Percentiles rank a stretch among this genome's conserved stretches.
These are phyloP conservation scores for Prinia subflava DNA, from an alignment of 2,113 vertebrate genomes.

Conservation along the genomic window DNA sequence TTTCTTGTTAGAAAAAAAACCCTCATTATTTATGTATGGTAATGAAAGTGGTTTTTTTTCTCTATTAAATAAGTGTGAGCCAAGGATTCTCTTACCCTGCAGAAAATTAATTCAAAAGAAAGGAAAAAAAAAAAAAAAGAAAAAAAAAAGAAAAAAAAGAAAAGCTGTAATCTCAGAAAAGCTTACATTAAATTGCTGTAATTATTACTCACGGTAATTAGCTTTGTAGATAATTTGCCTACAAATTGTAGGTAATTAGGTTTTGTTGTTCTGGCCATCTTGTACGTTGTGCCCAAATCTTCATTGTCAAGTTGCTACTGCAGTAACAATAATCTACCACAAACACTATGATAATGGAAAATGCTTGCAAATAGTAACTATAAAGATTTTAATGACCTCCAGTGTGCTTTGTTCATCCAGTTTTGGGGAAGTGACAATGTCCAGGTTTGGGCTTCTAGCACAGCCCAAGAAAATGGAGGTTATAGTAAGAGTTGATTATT, in stretches of 20 bases:
- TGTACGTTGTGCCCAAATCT: not conserved
- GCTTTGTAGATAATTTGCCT: not conserved
- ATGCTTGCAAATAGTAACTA: not conserved
- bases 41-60: not conserved
- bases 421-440: not conserved
- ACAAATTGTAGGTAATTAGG: not conserved
- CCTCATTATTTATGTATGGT: slow-evolving; percentile 8
- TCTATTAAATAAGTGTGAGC: not conserved
- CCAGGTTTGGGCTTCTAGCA: not conserved
- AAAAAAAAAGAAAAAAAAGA: not conserved
- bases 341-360: not conserved
- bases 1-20: not conserved
- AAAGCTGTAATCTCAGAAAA: not conserved
- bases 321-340: not conserved
- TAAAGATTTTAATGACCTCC: not conserved
- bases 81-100: not conserved
- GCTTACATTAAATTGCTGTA: not conserved
- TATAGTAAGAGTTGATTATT: not conserved
- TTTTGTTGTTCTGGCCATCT: not conserved
- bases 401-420: not conserved
- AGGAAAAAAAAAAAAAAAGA: not conserved
- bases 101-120: slow-evolving; percentile 1
- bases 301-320: not conserved
- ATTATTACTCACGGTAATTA: not conserved
- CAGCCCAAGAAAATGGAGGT: not conserved